Evolutionary conservation across 2,113 vertebrate genomes (phyloP).

Genomic region (Noturus placidus): DNA sequence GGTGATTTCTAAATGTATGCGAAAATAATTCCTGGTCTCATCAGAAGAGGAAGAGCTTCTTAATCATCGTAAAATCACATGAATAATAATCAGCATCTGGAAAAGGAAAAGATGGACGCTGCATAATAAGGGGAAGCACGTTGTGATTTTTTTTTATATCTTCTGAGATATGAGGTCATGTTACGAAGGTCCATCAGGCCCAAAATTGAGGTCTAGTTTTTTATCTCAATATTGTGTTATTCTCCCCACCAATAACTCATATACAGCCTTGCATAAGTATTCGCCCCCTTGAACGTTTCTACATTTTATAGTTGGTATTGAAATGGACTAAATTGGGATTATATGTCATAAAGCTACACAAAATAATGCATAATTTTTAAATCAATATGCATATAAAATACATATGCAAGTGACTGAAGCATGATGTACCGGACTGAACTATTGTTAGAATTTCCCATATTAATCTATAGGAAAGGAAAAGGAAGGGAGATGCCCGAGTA

Average conservation of each 20-base stretch:
- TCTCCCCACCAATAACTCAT: neutral
- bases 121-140: neutral
- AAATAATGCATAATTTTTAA: neutral
- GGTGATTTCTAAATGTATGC: neutral
- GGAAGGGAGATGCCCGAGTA: neutral
- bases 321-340: neutral
- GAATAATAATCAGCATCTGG: neutral
- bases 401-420: neutral
- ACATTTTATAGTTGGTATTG: neutral
- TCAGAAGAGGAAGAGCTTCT: neutral
- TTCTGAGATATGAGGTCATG: neutral
- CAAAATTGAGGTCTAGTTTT: neutral
- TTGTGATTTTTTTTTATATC: neutral
- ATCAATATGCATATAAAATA: neutral
- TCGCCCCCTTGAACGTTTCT: neutral
- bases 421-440: neutral
- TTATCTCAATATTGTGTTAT: neutral
- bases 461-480: neutral
- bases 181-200: neutral
- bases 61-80: slow-evolving; percentile 3
- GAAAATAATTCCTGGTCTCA: neutral
- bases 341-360: neutral
- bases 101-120: neutral
- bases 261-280: neutral
- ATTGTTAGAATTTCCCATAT: neutral